A percentile compares a stretch with the other conserved stretches of the same genome.
These are phyloP conservation scores for Perithous albicinctus DNA, from an alignment of 2,888 invertebrate genomes.

Conservation along the genomic window DNA sequence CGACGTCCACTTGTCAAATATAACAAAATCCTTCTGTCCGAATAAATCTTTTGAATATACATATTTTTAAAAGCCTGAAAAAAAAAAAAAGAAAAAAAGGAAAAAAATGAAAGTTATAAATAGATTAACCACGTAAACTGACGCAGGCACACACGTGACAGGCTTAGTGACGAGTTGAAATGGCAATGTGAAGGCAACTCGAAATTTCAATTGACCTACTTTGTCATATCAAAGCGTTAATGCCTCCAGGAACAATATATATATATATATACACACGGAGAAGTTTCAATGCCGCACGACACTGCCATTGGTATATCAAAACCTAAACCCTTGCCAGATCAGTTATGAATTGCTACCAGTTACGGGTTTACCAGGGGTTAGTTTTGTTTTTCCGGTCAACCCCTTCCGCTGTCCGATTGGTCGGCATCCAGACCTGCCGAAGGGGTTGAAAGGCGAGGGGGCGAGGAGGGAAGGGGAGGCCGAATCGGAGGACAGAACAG, in stretches of 20 bases:
- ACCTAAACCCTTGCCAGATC: conserved; percentile 37
- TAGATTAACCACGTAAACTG: neutral
- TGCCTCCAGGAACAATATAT: no score
- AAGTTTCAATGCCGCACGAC: neutral
- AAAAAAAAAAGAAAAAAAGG: no score
- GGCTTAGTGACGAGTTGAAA: neutral
- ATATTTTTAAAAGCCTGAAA: neutral
- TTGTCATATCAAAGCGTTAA: conserved; percentile 8
- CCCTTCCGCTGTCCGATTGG: conserved; percentile 12
- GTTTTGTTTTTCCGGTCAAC: conserved; percentile 10
- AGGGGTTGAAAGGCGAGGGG: neutral
- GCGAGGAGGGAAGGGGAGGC: neutral
- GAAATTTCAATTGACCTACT: conserved; percentile 32
- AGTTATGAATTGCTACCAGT: conserved; percentile 38
- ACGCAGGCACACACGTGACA: neutral
- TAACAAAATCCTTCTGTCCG: neutral
- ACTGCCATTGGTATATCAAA: conserved; percentile 8
- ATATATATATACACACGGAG: no score
- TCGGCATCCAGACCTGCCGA: neutral
- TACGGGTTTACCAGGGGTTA: conserved; percentile 19
- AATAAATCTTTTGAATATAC: neutral
- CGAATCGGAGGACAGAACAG: neutral
- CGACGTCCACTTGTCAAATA: neutral
- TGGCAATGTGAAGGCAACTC: neutral
- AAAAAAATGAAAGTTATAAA: neutral